phyloP scores from a whole-genome alignment of 1,140 invertebrate genomes.

The Myzus persicae region DNA sequence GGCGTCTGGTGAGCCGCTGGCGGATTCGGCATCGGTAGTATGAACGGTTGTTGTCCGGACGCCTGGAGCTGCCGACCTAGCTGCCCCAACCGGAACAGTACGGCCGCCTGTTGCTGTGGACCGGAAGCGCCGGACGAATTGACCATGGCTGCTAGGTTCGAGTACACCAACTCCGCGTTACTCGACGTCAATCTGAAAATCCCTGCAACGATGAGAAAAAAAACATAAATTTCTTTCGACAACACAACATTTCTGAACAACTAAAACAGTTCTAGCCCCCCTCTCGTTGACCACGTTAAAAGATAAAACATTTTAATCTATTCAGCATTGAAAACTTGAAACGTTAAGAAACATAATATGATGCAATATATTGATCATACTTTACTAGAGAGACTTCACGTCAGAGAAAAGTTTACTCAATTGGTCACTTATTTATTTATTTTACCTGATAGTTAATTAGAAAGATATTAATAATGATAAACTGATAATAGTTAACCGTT shows the following conservation, averaged over 20 bases:
- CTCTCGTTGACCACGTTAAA: no score
- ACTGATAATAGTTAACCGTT: background rate
- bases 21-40: slow-evolving; percentile 51
- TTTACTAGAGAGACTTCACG: no score
- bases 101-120: slow-evolving; percentile 43
- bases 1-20: slow-evolving; percentile 59
- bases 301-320: no score
- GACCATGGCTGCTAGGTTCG: slow-evolving; percentile 52
- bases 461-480: no score
- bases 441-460: no score
- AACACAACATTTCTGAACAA: no score
- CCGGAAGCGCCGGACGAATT: slow-evolving; percentile 37
- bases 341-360: no score
- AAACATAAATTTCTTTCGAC: background rate
- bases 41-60: slow-evolving; percentile 49
- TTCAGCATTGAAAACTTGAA: no score
- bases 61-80: slow-evolving; percentile 41
- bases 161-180: slow-evolving; percentile 54
- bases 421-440: no score
- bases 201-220: background rate
- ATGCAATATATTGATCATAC: no score
- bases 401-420: no score
- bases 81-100: slow-evolving; percentile 43
- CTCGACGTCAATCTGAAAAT: slow-evolving; percentile 41
- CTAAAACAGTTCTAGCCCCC: no score